Percentiles rank a stretch among this genome's conserved stretches.
These are phyloP conservation scores for Phytoseiulus persimilis DNA, from an alignment of 2,888 invertebrate species.

Conservation along the genomic window DNA sequence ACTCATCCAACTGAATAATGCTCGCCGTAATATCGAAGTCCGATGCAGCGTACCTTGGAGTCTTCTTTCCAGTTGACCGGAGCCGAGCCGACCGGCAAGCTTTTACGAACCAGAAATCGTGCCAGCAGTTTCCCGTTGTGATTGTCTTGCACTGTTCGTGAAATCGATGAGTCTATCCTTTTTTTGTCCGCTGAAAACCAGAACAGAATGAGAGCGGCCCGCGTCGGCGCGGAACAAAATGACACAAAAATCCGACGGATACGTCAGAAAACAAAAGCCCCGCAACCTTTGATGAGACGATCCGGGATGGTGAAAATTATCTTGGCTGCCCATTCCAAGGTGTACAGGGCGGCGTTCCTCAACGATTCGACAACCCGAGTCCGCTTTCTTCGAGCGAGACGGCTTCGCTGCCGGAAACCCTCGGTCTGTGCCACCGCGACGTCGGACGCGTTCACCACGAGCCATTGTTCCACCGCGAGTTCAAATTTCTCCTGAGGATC, in stretches of 20 bases:
- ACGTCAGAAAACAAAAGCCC: neutral
- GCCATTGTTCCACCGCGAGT: conserved; percentile 17
- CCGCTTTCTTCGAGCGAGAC: conserved; percentile 23
- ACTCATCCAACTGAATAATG: too few relatives aligned
- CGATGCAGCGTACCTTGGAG: neutral
- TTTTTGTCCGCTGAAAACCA: neutral
- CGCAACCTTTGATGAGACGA: conserved; percentile 8
- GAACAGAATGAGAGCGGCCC: neutral
- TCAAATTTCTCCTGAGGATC: conserved; percentile 22
- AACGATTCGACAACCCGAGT: conserved; percentile 26
- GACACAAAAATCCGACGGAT: neutral
- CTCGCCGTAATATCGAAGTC: too few relatives aligned
- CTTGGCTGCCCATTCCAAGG: conserved; percentile 16
- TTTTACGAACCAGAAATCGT: neutral
- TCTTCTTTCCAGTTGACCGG: neutral
- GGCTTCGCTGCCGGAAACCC: conserved; percentile 26
- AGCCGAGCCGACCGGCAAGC: neutral
- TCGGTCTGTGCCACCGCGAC: neutral
- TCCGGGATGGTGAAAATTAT: conserved; percentile 13
- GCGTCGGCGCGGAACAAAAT: neutral
- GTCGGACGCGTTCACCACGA: neutral
- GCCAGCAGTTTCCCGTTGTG: neutral
- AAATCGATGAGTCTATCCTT: neutral
- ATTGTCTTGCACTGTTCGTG: neutral
- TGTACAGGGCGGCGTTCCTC: conserved; percentile 21